These are phyloP conservation scores for Manduca sexta DNA, from an alignment of 1,140 invertebrate species.

Conservation along the genomic window DNA sequence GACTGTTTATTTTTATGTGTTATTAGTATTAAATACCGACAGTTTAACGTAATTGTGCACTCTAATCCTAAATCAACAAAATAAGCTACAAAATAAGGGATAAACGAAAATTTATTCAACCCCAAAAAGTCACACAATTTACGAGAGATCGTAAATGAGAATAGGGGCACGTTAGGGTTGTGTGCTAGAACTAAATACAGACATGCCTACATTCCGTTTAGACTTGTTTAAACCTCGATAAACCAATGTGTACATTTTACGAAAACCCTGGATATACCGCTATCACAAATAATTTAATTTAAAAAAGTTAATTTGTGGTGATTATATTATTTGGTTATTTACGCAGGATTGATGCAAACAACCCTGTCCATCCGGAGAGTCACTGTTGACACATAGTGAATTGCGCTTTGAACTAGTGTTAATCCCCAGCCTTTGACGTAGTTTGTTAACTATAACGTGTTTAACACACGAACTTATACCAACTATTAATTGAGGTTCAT, in stretches of 20 bases:
- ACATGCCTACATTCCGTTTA: too few relatives aligned
- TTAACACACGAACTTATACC: too few relatives aligned
- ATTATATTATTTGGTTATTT: too few relatives aligned
- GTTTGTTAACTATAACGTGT: not conserved
- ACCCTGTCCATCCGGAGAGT: not conserved
- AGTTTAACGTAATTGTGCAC: not conserved
- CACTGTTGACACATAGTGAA: conserved; percentile 1
- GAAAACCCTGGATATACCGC: too few relatives aligned
- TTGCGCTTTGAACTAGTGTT: not conserved
- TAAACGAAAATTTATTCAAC: conserved; percentile 19
- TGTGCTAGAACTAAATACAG: not conserved
- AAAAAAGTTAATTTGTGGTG: too few relatives aligned
- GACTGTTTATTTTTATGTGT: too few relatives aligned
- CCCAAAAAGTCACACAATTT: conserved; percentile 16
- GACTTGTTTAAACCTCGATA: too few relatives aligned
- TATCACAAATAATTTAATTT: too few relatives aligned
- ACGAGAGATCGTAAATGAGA: conserved; percentile 12
- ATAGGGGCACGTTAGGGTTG: conserved; percentile 6
- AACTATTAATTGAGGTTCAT: not conserved
- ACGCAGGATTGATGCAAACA: too few relatives aligned
- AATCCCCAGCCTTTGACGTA: not conserved
- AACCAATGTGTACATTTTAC: too few relatives aligned
- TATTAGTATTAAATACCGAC: too few relatives aligned
- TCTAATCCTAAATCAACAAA: conserved; percentile 6
- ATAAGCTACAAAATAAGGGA: conserved; percentile 11